Evolutionary conservation across 2,113 vertebrate species (phyloP), one percentile per base, ranked within the genome.

Genomic region (Semnornis frantzii): DNA sequence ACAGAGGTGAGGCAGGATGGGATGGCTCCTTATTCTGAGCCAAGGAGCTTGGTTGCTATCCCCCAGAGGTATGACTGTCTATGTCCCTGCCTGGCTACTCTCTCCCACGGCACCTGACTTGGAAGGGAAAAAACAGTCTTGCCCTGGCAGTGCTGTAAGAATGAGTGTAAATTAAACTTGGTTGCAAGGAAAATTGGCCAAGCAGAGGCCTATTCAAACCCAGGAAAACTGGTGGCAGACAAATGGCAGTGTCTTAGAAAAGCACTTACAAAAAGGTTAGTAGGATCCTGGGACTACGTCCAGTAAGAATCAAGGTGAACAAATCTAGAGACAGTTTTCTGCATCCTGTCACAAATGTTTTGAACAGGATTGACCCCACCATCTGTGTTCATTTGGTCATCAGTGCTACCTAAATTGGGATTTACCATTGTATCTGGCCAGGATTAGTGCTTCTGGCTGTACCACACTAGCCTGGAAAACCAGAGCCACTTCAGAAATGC

Each of bases 1-100:
- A 13, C 28, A 20, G 10, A 2, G 7, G 12, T 6, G 7, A 11
- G 8, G 10, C 17, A 78, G 80, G 58, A 77, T 74, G 46, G 3
- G 0, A 1, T 0, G 64, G 62, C n/a, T n/a, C n/a, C n/a, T 48
- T 46, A 46, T 19, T 71, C n/a, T 50, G 57, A 85, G 64, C 75
- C 65, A 88, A 92, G 76, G 15, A 73, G 2, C 19, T 78, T 71
- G 21, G 20, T 70, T 63, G 8, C 7, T 60, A 13, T 5, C 8
- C 3, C 20, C 28, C 6, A 2, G 9, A 71, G 69, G 31, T 42
- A 42, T 11, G 50, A 54, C 48, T 37, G 12, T 48, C 20, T 1
- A 0, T 73, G 59, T 30, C 39, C n/a, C 79, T 87, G 19, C 69
- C 73, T 74, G 23, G 30, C 66, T 48, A 3, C 71, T 76, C 37